These are phyloP conservation scores for Brenthis hecate DNA, from an alignment of 2,888 invertebrate genomes.

Conservation along the genomic window DNA sequence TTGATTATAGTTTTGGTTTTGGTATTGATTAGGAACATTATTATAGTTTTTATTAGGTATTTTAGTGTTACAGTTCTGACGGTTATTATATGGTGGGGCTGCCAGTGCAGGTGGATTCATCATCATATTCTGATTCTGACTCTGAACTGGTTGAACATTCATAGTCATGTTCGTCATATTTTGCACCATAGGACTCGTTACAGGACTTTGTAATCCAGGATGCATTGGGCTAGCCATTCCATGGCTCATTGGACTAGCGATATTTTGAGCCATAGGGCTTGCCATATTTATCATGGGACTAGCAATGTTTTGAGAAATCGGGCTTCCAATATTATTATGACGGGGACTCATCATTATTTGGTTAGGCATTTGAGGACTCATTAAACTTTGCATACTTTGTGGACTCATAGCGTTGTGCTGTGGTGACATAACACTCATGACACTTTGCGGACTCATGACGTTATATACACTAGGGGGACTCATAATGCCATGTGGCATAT, in stretches of 20 bases:
- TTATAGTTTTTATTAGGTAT: constrained; percentile 60
- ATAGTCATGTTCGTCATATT: constrained; percentile 70
- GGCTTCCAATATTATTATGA: constrained; percentile 63
- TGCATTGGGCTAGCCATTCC: constrained; percentile 73
- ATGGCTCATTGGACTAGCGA: constrained; percentile 74
- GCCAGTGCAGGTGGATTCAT: constrained; percentile 49
- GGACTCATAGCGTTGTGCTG: constrained; percentile 77
- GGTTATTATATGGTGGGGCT: constrained; percentile 56
- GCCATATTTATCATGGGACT: constrained; percentile 71
- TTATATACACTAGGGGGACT: constrained; percentile 73
- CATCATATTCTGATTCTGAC: constrained; percentile 57
- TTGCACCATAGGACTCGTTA: constrained; percentile 70
- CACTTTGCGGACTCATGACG: constrained; percentile 77
- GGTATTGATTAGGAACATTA: constrained; percentile 65
- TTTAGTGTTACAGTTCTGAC: constrained; percentile 63
- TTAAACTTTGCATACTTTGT: constrained; percentile 72
- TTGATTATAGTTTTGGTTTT: constrained; percentile 66
- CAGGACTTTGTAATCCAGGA: constrained; percentile 57
- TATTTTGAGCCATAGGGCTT: constrained; percentile 73
- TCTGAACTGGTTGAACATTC: constrained; percentile 57
- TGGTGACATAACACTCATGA: constrained; percentile 78
- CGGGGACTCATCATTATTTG: constrained; percentile 77
- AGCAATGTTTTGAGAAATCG: constrained; percentile 58
- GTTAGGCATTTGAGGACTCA: constrained; percentile 76
- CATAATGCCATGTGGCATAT: constrained; percentile 67